phyloP scores from a whole-genome alignment of 2,888 invertebrate species.

The Chymomyza caudatula region DNA sequence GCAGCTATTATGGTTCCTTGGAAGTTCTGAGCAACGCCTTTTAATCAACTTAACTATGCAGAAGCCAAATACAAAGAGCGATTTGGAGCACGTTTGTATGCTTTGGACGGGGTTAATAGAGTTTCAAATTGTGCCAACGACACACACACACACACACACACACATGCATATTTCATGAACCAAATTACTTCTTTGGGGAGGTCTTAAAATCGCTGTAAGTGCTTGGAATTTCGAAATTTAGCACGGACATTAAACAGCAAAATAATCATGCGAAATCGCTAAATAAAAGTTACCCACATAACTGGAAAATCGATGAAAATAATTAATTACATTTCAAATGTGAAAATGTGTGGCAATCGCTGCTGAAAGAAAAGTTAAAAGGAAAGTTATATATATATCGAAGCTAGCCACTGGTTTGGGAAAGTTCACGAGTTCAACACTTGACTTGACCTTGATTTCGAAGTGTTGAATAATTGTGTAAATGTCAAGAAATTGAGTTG shows the following conservation, averaged over 20 bases:
- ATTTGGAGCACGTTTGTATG: not conserved
- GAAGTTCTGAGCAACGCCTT: slow-evolving; percentile 64
- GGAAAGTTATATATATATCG: not conserved
- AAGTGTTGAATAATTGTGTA: too few species aligned
- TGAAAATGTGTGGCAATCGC: not conserved
- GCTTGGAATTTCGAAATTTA: not conserved
- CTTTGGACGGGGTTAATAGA: not conserved
- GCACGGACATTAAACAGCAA: not conserved
- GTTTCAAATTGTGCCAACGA: not conserved
- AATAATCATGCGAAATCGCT: not conserved
- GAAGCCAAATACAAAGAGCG: slow-evolving; percentile 28
- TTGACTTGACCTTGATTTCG: not conserved
- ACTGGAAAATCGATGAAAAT: slow-evolving; percentile 29
- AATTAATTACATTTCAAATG: slow-evolving; percentile 24
- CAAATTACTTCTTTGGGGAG: not conserved
- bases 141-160: not conserved
- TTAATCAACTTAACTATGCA: slow-evolving; percentile 59
- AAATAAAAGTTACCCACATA: not conserved
- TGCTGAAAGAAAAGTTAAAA: not conserved
- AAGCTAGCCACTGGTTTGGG: not conserved
- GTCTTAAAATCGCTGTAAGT: not conserved
- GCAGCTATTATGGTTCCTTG: slow-evolving; percentile 10
- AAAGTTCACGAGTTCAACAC: not conserved
- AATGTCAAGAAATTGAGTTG: not conserved
- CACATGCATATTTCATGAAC: too few species aligned